phyloP scores from a whole-genome alignment of 2,797 vertebrate species.

The Taeniopygia guttata region DNA sequence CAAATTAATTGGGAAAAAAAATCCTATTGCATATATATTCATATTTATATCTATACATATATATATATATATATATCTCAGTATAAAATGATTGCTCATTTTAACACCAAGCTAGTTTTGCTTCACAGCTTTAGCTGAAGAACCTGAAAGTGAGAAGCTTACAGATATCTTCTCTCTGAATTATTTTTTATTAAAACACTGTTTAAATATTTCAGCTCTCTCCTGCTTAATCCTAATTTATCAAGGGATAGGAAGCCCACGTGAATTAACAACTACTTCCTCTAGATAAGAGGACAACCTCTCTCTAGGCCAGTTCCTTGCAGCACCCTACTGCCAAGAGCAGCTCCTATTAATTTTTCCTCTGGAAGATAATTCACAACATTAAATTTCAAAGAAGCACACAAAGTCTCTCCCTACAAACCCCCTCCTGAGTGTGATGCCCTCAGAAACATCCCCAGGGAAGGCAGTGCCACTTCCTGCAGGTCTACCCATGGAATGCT shows the following conservation, averaged over 20 bases:
- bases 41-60: too few relatives aligned
- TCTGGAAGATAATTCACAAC: neutral
- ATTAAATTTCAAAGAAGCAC: neutral
- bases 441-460: neutral
- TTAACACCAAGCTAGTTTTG: neutral
- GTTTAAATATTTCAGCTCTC: neutral
- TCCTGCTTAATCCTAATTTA: neutral
- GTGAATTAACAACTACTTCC: neutral
- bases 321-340: neutral
- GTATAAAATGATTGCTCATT: neutral
- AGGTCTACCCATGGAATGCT: neutral
- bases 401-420: neutral
- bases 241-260: neutral
- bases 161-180: neutral
- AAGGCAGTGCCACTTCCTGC: neutral
- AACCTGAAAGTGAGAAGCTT: neutral
- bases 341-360: neutral
- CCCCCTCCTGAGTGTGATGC: neutral
- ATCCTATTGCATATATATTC: neutral
- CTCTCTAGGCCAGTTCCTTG: neutral
- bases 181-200: neutral
- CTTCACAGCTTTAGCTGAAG: neutral
- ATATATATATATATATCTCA: neutral
- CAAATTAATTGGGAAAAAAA: neutral
- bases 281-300: neutral